Conservation (phyloP, 2,113 vertebrate species). For the Progne subis region DNA sequence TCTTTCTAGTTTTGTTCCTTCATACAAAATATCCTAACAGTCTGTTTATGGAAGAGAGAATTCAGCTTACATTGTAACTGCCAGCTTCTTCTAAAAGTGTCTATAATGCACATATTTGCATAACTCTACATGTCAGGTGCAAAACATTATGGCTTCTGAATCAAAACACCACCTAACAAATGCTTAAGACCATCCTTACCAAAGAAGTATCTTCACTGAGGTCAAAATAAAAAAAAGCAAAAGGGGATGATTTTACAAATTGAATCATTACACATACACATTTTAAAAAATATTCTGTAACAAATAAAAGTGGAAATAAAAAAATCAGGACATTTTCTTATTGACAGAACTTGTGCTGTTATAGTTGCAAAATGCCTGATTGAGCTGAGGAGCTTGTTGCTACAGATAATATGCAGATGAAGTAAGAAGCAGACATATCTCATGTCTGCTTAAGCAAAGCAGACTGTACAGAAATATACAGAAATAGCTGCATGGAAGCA, state of each 20-base stretch:
- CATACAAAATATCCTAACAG: neutral
- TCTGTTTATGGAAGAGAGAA: constrained; percentile 32
- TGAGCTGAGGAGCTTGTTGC: neutral
- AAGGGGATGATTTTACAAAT: neutral
- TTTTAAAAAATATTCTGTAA: neutral
- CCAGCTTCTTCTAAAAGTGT: constrained; percentile 17
- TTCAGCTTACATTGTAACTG: neutral
- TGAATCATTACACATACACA: neutral
- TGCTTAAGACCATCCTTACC: neutral
- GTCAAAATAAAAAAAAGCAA: neutral
- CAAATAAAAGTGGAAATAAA: neutral
- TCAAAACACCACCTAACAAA: neutral
- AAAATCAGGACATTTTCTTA: neutral
- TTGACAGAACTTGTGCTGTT: neutral
- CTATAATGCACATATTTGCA: constrained; percentile 2
- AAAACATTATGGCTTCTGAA: neutral
- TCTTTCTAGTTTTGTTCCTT: neutral
- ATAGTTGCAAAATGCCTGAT: neutral
- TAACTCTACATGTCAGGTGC: neutral
- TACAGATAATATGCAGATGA: constrained; percentile 1
- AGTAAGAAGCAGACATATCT: neutral
- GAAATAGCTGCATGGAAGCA: neutral
- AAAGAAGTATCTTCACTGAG: neutral
- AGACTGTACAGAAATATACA: neutral
- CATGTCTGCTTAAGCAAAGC: neutral